phyloP scores from a whole-genome alignment of 2,888 invertebrate genomes.

The Muscina levida region DNA sequence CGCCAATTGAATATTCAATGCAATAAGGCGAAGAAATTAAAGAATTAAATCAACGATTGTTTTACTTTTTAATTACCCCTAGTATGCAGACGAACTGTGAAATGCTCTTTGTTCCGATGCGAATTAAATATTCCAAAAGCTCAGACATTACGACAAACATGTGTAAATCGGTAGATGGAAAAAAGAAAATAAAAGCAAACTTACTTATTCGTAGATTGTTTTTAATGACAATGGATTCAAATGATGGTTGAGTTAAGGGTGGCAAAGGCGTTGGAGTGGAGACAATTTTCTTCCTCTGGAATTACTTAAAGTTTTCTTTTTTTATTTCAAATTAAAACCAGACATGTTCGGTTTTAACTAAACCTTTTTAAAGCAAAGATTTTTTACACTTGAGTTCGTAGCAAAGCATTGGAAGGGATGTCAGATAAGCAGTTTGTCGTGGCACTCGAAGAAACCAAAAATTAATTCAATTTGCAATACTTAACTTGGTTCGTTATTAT shows the following conservation, averaged over 20 bases:
- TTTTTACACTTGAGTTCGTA: constrained; percentile 5
- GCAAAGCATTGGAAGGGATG: no score
- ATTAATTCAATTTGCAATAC: neutral
- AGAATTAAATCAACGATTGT: constrained; percentile 1
- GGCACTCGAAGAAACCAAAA: neutral
- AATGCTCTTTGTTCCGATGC: neutral
- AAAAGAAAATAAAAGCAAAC: no score
- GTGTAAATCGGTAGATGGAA: neutral
- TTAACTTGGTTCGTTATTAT: neutral
- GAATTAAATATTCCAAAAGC: constrained; percentile 16
- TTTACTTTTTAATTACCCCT: constrained; percentile 3
- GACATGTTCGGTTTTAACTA: constrained; percentile 6
- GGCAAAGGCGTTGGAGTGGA: no score
- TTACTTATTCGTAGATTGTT: neutral
- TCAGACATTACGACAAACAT: neutral
- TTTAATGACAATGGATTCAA: neutral
- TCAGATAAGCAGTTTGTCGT: no score
- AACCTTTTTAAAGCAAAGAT: neutral
- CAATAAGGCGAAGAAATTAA: constrained; percentile 12
- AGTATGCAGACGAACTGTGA: neutral
- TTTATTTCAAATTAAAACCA: no score
- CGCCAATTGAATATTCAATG: constrained; percentile 7
- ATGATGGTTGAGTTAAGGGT: neutral
- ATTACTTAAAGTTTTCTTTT: no score
- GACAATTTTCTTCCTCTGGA: no score